Percentiles rank a stretch among this genome's conserved stretches.
These are phyloP conservation scores for Drosophila helvetica DNA, from an alignment of 2,888 invertebrate genomes.

Conservation along the genomic window DNA sequence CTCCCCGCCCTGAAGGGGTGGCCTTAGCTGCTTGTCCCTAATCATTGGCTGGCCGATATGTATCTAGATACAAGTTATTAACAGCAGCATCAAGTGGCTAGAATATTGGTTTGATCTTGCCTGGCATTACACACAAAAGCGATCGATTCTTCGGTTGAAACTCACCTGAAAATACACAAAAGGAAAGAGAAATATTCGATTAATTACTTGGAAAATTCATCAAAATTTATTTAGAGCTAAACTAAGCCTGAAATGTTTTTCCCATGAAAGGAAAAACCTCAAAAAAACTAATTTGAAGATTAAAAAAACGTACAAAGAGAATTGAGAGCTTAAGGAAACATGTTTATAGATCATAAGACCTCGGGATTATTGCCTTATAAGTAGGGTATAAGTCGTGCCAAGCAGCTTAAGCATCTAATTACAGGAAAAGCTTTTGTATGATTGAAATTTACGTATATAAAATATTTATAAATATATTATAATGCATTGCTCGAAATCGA, in stretches of 20 bases:
- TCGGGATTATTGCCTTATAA: background rate
- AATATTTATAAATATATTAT: background rate
- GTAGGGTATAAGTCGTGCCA: background rate
- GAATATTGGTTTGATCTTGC: conserved; percentile 42
- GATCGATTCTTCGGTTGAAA: conserved; percentile 20
- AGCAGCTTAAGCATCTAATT: background rate
- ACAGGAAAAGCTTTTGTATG: background rate
- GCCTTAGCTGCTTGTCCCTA: conserved; percentile 20
- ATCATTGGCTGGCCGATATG: conserved; percentile 57
- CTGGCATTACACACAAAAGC: background rate
- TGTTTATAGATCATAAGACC: background rate
- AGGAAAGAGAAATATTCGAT: conserved; percentile 14
- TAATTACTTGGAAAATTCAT: background rate
- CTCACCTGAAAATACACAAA: conserved; percentile 61
- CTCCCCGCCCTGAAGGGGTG: background rate
- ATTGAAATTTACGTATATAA: background rate
- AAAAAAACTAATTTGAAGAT: background rate
- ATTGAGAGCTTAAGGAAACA: background rate
- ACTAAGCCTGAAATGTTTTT: background rate
- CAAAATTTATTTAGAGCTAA: background rate
- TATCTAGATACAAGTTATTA: conserved; percentile 57
- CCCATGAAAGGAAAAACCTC: background rate
- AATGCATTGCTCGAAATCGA: background rate
- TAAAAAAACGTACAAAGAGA: background rate
- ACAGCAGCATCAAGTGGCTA: conserved; percentile 34